Percentiles rank a stretch among this genome's conserved stretches.
Conservation (phyloP, 2,113 vertebrate species). For the Romanogobio albipinnatus region DNA sequence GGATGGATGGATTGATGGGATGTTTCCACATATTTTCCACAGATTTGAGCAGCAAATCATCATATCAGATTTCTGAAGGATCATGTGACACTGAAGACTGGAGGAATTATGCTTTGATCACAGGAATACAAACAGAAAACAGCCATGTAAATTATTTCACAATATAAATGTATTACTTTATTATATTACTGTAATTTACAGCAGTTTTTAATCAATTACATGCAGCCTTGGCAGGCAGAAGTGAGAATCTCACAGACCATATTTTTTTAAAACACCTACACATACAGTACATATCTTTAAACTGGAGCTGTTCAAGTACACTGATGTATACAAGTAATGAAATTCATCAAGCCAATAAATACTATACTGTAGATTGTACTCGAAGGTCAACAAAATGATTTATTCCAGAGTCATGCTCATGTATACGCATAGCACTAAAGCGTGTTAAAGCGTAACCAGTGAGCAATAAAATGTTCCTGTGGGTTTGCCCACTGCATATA, state of each 20-base stretch:
- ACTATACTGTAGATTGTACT: neutral
- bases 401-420: slow-evolving; percentile 10
- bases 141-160: neutral
- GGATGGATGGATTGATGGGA: too few relatives aligned
- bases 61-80: neutral
- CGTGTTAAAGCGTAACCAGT: neutral
- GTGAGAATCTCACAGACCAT: neutral
- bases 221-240: neutral
- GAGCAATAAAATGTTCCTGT: slow-evolving; percentile 15
- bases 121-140: neutral
- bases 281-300: neutral
- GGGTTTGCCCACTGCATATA: neutral
- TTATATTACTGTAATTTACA: neutral
- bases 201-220: neutral
- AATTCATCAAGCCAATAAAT: neutral
- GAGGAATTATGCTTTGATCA: neutral
- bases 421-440: neutral
- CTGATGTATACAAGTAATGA: neutral
- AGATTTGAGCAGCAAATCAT: neutral
- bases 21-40: neutral
- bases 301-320: neutral
- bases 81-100: neutral
- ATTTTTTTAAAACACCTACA: neutral
- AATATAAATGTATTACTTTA: neutral
- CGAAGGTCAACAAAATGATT: slow-evolving; percentile 22